phyloP scores from a whole-genome alignment of 2,888 invertebrate species.

The Cephonodes hylas region DNA sequence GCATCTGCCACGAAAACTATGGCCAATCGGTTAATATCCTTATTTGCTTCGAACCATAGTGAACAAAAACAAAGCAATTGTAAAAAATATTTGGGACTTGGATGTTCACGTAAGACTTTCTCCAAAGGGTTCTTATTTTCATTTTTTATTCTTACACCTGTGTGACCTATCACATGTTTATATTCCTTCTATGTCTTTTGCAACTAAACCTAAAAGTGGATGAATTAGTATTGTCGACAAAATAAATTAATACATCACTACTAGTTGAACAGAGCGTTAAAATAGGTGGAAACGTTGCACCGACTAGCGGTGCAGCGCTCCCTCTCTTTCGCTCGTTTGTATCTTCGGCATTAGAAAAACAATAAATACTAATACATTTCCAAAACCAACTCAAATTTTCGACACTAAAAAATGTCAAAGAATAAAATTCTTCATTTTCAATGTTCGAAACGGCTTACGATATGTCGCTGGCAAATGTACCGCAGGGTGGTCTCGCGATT shows the following conservation, averaged over 20 bases:
- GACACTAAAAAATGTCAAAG: background rate
- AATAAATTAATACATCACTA: background rate
- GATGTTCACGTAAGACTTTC: too few relatives aligned
- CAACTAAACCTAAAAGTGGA: too few relatives aligned
- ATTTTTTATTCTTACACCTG: too few relatives aligned
- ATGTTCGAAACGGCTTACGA: background rate
- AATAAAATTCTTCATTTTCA: background rate
- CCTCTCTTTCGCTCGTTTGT: constrained; percentile 23
- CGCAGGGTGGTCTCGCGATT: constrained; percentile 55
- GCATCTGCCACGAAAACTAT: background rate
- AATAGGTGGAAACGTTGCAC: constrained; percentile 55
- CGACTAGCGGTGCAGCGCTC: constrained; percentile 53
- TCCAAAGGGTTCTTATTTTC: too few relatives aligned
- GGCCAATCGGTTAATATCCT: too few relatives aligned
- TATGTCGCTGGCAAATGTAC: constrained; percentile 29
- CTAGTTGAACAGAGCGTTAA: background rate
- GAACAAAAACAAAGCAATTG: background rate
- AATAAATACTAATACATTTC: background rate
- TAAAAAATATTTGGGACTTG: too few relatives aligned
- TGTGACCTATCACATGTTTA: too few relatives aligned
- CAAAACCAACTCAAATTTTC: background rate
- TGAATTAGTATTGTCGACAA: background rate
- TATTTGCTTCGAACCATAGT: too few relatives aligned
- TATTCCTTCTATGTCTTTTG: too few relatives aligned
- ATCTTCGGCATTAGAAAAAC: background rate